Conservation (phyloP, 1,140 invertebrate genomes). For the Olivierus martensii region DNA sequence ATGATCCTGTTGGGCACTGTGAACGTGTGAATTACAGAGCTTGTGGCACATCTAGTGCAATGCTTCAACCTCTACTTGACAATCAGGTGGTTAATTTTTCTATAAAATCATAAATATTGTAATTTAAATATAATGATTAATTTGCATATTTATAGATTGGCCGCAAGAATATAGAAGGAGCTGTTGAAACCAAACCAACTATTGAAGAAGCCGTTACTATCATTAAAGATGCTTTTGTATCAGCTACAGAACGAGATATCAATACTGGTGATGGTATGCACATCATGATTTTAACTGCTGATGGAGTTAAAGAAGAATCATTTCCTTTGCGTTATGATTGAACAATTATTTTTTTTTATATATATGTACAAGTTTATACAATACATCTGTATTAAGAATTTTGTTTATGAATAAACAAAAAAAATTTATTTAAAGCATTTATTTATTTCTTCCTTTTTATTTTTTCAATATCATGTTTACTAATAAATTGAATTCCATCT, state of each 20-base stretch:
- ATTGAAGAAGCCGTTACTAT: slow-evolving; percentile 64
- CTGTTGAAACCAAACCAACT: slow-evolving; percentile 33
- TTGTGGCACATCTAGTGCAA: slow-evolving; percentile 62
- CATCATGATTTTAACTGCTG: slow-evolving; percentile 80
- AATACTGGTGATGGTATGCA: slow-evolving; percentile 85
- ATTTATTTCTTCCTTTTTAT: too few relatives aligned
- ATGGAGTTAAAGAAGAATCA: slow-evolving; percentile 46
- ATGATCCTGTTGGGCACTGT: slow-evolving; percentile 53
- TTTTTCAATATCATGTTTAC: too few relatives aligned
- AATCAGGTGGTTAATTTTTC: slow-evolving; percentile 50
- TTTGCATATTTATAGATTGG: slow-evolving; percentile 46
- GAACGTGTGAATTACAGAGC: slow-evolving; percentile 65
- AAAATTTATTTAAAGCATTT: too few relatives aligned
- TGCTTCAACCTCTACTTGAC: slow-evolving; percentile 72
- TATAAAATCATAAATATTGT: not conserved
- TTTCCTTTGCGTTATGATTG: slow-evolving; percentile 26
- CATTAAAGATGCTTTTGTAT: slow-evolving; percentile 90
- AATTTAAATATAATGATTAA: not conserved
- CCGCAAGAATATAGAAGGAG: slow-evolving; percentile 62
- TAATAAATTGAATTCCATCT: too few relatives aligned
- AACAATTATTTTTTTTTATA: not conserved
- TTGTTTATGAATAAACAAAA: too few relatives aligned
- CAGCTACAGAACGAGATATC: slow-evolving; percentile 93
- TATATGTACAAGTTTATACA: not conserved
- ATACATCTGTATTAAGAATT: not conserved